phyloP scores from a whole-genome alignment of 2,888 invertebrate species.

The Eristalis arbustorum region DNA sequence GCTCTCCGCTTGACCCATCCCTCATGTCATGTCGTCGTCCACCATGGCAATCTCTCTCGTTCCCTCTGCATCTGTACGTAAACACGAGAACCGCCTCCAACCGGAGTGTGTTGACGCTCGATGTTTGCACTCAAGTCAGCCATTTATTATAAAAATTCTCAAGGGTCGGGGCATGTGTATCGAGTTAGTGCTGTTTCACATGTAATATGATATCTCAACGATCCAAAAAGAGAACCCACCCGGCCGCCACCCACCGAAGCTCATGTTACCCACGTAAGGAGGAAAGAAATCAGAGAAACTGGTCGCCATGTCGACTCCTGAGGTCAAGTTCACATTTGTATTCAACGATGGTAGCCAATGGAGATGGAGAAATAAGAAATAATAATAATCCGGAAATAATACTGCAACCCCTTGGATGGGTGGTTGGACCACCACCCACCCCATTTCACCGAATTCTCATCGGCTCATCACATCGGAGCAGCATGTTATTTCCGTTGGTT shows the following conservation, averaged over 20 bases:
- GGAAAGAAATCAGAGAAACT: slow-evolving; percentile 51
- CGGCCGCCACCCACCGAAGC: not conserved
- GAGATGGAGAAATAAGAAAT: slow-evolving; percentile 60
- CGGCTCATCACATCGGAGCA: slow-evolving; percentile 14
- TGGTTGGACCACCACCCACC: not conserved
- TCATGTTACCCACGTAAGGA: slow-evolving; percentile 25
- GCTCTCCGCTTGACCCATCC: slow-evolving; percentile 6
- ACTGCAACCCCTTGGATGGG: slow-evolving; percentile 49
- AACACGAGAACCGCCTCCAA: not conserved
- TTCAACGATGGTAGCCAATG: slow-evolving; percentile 53
- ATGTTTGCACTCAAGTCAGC: slow-evolving; percentile 53
- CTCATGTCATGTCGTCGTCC: slow-evolving; percentile 3
- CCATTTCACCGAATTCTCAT: not conserved
- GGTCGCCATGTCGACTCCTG: slow-evolving; percentile 53
- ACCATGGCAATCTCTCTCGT: not conserved
- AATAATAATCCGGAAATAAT: slow-evolving; percentile 70
- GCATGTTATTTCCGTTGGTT: slow-evolving; percentile 66
- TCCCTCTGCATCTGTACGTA: not conserved
- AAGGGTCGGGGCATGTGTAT: slow-evolving; percentile 3
- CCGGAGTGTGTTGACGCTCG: slow-evolving; percentile 32
- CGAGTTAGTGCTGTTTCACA: not conserved
- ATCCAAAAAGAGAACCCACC: not conserved
- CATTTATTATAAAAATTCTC: slow-evolving; percentile 48
- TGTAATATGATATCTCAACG: slow-evolving; percentile 24
- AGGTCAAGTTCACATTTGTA: slow-evolving; percentile 70